Conservation (phyloP, 2,888 invertebrate genomes). For the Ophion obscuratus region DNA sequence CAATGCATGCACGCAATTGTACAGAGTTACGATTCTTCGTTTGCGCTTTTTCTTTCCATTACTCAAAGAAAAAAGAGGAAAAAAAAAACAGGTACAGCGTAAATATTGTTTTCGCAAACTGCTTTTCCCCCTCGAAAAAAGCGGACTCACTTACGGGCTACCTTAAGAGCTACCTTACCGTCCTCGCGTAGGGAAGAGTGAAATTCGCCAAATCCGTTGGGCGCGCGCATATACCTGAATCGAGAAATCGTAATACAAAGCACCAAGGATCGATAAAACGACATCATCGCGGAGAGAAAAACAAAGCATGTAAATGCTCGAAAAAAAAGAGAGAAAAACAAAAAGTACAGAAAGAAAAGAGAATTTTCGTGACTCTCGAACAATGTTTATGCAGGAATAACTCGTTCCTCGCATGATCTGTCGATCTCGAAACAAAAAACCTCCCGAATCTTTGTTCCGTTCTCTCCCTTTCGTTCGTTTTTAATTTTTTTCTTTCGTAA, state of each 20-base stretch:
- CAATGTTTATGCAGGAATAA: slow-evolving; percentile 23
- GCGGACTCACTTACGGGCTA: slow-evolving; percentile 77
- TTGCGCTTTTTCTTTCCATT: slow-evolving; percentile 29
- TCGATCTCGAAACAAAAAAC: slow-evolving; percentile 15
- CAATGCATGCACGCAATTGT: slow-evolving; percentile 43
- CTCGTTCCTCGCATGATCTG: slow-evolving; percentile 13
- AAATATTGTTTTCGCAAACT: slow-evolving; percentile 73
- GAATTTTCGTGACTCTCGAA: slow-evolving; percentile 23
- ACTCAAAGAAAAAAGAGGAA: slow-evolving; percentile 20
- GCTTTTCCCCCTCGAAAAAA: slow-evolving; percentile 84
- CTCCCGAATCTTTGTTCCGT: neutral
- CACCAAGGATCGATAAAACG: slow-evolving; percentile 46
- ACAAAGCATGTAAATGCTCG: neutral
- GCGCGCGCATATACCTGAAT: slow-evolving; percentile 63
- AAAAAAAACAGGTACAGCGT: slow-evolving; percentile 23
- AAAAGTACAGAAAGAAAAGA: slow-evolving; percentile 10
- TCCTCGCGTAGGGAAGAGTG: slow-evolving; percentile 44
- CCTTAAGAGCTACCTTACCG: slow-evolving; percentile 77
- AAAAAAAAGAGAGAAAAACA: slow-evolving; percentile 4
- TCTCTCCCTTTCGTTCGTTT: slow-evolving; percentile 6
- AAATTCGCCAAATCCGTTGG: slow-evolving; percentile 51
- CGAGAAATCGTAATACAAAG: slow-evolving; percentile 52
- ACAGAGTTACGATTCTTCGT: slow-evolving; percentile 41
- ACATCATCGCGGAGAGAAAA: slow-evolving; percentile 49
- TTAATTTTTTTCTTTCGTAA: slow-evolving; percentile 7